A percentile compares a stretch with the other conserved stretches of the same genome.
phyloP scores from a whole-genome alignment of 2,888 invertebrate genomes.

The Myathropa florea region DNA sequence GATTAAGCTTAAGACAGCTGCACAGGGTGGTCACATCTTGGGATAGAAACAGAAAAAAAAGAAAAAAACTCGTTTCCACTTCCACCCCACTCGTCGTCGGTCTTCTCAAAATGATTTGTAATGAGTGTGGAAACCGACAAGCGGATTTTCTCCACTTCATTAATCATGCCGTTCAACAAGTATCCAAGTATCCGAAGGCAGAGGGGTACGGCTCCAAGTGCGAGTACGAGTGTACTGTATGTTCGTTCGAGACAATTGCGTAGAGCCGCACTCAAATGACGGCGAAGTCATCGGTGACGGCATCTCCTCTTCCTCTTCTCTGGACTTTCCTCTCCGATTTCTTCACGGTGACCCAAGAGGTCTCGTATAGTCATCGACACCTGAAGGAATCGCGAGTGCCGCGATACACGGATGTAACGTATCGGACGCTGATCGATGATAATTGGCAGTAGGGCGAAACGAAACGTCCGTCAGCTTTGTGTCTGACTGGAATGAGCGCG shows the following conservation, averaged over 20 bases:
- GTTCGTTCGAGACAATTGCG: conserved; percentile 45
- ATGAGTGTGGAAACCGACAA: conserved; percentile 66
- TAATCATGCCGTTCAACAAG: conserved; percentile 67
- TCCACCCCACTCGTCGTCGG: conserved; percentile 28
- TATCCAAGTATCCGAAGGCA: conserved; percentile 24
- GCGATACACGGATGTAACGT: not conserved
- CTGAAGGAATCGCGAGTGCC: conserved; percentile 29
- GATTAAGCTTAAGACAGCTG: not conserved
- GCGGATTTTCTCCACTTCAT: conserved; percentile 68
- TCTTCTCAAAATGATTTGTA: conserved; percentile 62
- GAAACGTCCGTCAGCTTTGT: conserved; percentile 29
- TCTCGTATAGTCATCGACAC: conserved; percentile 53
- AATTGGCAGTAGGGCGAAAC: conserved; percentile 58
- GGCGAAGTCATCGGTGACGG: not conserved
- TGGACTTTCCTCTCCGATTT: conserved; percentile 51
- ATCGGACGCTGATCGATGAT: not conserved
- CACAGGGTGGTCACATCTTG: conserved; percentile 31
- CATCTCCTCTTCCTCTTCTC: conserved; percentile 23
- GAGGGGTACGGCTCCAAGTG: not conserved
- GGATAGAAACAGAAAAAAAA: not conserved
- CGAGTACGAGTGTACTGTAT: not conserved
- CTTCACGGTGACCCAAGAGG: not conserved
- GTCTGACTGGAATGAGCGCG: conserved; percentile 10
- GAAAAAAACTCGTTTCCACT: conserved; percentile 25
- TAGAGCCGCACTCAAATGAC: conserved; percentile 18